phyloP scores from a whole-genome alignment of 2,113 vertebrate genomes.

The Gobiocypris rarus region DNA sequence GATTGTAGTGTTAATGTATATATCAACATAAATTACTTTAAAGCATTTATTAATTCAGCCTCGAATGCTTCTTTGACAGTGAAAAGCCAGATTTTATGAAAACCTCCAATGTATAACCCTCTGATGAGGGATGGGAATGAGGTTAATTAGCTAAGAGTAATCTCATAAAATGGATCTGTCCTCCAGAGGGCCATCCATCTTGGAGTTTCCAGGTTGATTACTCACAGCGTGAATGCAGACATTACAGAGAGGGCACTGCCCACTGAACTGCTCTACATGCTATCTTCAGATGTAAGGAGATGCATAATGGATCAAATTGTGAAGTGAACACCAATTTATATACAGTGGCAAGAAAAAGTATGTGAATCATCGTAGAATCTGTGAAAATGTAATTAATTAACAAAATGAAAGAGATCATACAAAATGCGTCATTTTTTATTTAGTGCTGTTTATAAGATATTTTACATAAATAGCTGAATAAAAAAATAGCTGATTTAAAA shows the following conservation, averaged over 20 bases:
- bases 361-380: too few relatives aligned
- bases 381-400: too few relatives aligned
- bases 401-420: too few relatives aligned
- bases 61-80: neutral
- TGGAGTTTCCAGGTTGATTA: constrained; percentile 49
- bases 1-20: too few relatives aligned
- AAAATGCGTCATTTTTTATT: too few relatives aligned
- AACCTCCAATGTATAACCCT: neutral
- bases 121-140: constrained; percentile 31
- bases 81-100: neutral
- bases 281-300: neutral
- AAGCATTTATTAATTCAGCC: neutral
- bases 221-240: constrained; percentile 36
- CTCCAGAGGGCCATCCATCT: constrained; percentile 50
- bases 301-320: neutral
- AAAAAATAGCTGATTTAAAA: too few relatives aligned
- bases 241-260: constrained; percentile 17
- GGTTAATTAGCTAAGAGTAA: constrained; percentile 55
- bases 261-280: neutral
- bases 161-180: constrained; percentile 47
- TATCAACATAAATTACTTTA: too few relatives aligned
- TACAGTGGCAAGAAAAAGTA: too few relatives aligned
- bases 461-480: too few relatives aligned
- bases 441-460: too few relatives aligned
- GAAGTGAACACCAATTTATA: neutral